Evolutionary conservation across 2,888 invertebrate genomes (phyloP).

Genomic region (Drosophila limbata): DNA sequence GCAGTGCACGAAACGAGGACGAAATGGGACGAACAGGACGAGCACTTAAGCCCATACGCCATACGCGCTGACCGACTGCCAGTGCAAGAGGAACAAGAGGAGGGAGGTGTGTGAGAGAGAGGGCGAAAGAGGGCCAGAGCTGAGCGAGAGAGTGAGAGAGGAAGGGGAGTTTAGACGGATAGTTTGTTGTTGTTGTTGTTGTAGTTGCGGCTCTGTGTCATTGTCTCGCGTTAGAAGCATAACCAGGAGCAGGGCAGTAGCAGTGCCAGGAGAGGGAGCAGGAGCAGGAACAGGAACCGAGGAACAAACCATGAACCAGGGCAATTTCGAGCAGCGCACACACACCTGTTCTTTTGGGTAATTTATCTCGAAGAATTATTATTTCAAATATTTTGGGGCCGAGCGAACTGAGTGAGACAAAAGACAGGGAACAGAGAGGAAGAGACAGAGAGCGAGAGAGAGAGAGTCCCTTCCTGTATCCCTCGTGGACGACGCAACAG

Average conservation of each 20-base stretch:
- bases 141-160: neutral
- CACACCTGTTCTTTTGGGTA: conserved; percentile 85
- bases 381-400: conserved; percentile 84
- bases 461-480: neutral
- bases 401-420: conserved; percentile 25
- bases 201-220: conserved; percentile 73
- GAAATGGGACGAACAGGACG: conserved; percentile 52
- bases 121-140: neutral
- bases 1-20: conserved; percentile 38
- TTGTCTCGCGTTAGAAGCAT: conserved; percentile 65
- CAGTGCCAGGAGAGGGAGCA: conserved; percentile 22
- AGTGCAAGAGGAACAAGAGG: conserved; percentile 45
- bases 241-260: conserved; percentile 35
- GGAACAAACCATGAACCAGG: conserved; percentile 49
- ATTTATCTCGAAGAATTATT: conserved; percentile 86
- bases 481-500: conserved; percentile 65
- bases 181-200: conserved; percentile 33
- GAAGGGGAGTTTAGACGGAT: neutral
- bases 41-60: conserved; percentile 75
- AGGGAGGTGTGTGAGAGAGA: conserved; percentile 5
- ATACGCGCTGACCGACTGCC: conserved; percentile 61
- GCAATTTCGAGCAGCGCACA: conserved; percentile 82
- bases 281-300: conserved; percentile 29
- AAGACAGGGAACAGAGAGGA: neutral
- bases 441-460: too few relatives aligned